Base-by-base conservation (phyloP, 1,140 invertebrate genomes). In the Tachypleus tridentatus region DNA sequence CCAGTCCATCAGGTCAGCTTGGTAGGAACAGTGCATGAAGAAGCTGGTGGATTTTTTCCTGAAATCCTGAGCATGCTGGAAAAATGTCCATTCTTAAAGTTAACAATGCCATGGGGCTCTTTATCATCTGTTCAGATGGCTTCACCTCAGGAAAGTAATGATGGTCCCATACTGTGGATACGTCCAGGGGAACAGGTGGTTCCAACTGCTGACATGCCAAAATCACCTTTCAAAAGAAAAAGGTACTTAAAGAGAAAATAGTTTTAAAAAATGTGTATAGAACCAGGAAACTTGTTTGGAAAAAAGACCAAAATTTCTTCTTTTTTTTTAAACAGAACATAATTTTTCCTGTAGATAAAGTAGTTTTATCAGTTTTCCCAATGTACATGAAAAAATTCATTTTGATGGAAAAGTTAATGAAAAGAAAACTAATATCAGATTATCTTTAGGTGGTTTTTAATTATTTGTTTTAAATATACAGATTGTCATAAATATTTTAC, bases 111-210 rank as follows among this genome's bases (percentile, higher is more conserved):
- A 0, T 99, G 97, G 97, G 94, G 94, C 49, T 81, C 84, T 4
- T 78, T 94, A 74, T 92, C 94, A 1, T 85, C 87, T 3, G 84
- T 93, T 4, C 85, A 89, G 72, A 93, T 93, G 83, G 85, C 87
- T 72, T 79, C 81, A 10, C 89, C 93, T 0, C 85, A 87, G 70
- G 88, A 95, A 72, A 97, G 92, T n/a, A 97, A 99, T 77, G 97
- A 99, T 77, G 97, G 97, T 0, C 97, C 97, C 6, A 99, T 99
- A 66, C 78, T 98, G 54, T 99, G 97, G 97, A 90, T 96, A 64
- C 81, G 97, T 67, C 96, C 95, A 5, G 97, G 97, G 0, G 97
- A 99, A 76, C 97, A 99, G 74, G 75, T 98, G 56, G 91, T 98
- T 57, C 94, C 94, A 29, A 97, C 94, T 1, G 93, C 90, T 9